A percentile compares a stretch with the other conserved stretches of the same genome.
phyloP scores from a whole-genome alignment of 2,797 vertebrate species.

The Tapirus indicus region DNA sequence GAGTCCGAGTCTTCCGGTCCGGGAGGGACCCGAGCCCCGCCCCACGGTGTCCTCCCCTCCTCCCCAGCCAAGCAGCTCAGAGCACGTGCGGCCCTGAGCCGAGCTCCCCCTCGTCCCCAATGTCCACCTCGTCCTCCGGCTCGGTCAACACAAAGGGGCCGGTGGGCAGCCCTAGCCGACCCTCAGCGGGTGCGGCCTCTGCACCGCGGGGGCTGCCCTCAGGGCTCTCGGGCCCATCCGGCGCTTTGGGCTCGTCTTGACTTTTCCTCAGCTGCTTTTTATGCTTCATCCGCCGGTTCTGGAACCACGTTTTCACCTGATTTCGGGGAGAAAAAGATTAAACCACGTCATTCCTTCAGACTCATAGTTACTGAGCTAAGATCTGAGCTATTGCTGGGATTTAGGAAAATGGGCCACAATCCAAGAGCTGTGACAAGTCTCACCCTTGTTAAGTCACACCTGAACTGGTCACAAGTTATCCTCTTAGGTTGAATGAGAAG shows the following conservation, averaged over 20 bases:
- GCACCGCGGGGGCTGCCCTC: constrained; percentile 91
- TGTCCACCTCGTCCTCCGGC: constrained; percentile 96
- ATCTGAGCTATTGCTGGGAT: neutral
- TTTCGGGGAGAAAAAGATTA: neutral
- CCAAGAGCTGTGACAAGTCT: neutral
- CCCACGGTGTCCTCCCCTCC: neutral
- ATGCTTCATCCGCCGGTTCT: constrained; percentile 99
- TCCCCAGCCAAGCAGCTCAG: constrained; percentile 52
- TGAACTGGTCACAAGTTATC: neutral
- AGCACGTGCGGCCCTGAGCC: constrained; percentile 82
- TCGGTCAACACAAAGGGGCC: constrained; percentile 93
- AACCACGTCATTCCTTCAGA: neutral
- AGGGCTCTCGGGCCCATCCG: constrained; percentile 89
- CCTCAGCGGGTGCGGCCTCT: constrained; percentile 85
- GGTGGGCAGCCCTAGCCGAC: constrained; percentile 81
- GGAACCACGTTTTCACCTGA: constrained; percentile 99
- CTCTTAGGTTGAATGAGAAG: neutral
- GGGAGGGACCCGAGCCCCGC: neutral
- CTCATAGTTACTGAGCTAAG: neutral
- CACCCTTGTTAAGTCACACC: neutral
- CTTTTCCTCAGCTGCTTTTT: constrained; percentile 98
- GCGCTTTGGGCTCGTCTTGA: constrained; percentile 94
- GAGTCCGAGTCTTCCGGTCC: neutral
- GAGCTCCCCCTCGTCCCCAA: constrained; percentile 93
- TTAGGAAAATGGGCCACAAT: neutral